Evolutionary conservation across 2,113 vertebrate species (phyloP), one percentile per base, ranked within the genome.

Genomic region (Cyrtonyx montezumae): DNA sequence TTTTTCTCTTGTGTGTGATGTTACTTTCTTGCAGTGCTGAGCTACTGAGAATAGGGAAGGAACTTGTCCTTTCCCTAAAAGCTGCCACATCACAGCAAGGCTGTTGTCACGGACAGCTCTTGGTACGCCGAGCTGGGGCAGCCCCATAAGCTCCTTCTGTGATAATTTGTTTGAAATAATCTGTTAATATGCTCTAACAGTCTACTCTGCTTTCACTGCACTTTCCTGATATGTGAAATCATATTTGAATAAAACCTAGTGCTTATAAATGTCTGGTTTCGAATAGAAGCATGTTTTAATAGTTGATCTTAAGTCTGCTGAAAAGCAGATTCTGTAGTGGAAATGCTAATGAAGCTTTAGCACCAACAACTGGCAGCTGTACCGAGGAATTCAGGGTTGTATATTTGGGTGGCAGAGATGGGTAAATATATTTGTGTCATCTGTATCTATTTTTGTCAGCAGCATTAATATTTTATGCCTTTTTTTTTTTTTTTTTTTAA

Each of bases 221-320:
- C 73, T 94, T 88, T 84, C 53, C 66, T 92, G 67, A 45, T 88
- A 87, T 92, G 56, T 69, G 8, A 92, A 91, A 84, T 88, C 66
- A 49, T 55, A 43, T 73, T 75, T 85, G 51, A 94, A 78, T 83
- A 78, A 86, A 90, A 80, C 36, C 40, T 34, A 45, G 26, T 80
- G 79, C 43, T 94, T 96, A 66, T 0, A 45, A 82, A 92, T 90
- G 81, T 63, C 80, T 76, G 37, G 1, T 66, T 89, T 93, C 62
- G 82, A 53, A 82, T 83, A 79, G 43, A 67, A 89, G 71, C 26
- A 43, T 67, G 17, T 85, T 79, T 90, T 91, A 78, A 85, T 92
- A 91, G 71, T 34, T 83, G 42, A 22, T 82, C 59, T 93, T 68
- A 82, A 59, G 93, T 92, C 65, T 82, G 75, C 87, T 90, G 68